Base-by-base conservation (phyloP, 2,113 vertebrate genomes). In the Otolemur garnettii region DNA sequence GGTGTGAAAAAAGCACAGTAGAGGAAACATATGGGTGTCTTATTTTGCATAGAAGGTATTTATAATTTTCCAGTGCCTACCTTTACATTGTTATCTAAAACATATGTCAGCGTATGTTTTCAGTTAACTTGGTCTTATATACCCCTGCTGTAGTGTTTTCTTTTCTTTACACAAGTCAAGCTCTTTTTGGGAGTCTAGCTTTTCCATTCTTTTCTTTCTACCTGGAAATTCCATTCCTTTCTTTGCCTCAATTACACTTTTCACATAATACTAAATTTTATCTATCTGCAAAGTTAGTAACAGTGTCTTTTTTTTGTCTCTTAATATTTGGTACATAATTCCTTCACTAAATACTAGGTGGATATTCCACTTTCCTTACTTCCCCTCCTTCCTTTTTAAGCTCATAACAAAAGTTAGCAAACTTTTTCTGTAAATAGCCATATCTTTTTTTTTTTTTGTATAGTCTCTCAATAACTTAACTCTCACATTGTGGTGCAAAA, bases 271-370 rank as follows among this genome's bases (percentile, higher is more conserved):
- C 75, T 81, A 83, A 60, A 38, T 85, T 86, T 90, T 83, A 22
- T 72, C 19, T 85, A 35, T 62, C 50, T 90, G 38, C 75, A 64
- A 55, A 74, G 78, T 81, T 79, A 85, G 15, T 55, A 24, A 55
- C 19, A 74, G 14, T 53, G 30, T 87, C 19, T 5, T 33, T 14
- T 30, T 79, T 75, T 35, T 77, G 45, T 28, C 5, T 13, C 24
- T 1, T 72, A 84, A 57, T 87, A 13, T 72, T 94, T 69, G 69
- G 30, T 57, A 13, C 18, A 33, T 69, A 83, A 84, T 45, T 83
- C n/a, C 6, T 79, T 85, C 7, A 77, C 62, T 78, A 68, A 91
- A 66, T 92, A 17, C 96, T 74, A 94, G 74, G 69, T 30, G 38
- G 77, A 24, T 33, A 28, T 75, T 33, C 13, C 7, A 6, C 59